Evolutionary conservation across 2,113 vertebrate genomes (phyloP), one percentile per base, ranked within the genome.

Genomic region (Calidris pygmaea): DNA sequence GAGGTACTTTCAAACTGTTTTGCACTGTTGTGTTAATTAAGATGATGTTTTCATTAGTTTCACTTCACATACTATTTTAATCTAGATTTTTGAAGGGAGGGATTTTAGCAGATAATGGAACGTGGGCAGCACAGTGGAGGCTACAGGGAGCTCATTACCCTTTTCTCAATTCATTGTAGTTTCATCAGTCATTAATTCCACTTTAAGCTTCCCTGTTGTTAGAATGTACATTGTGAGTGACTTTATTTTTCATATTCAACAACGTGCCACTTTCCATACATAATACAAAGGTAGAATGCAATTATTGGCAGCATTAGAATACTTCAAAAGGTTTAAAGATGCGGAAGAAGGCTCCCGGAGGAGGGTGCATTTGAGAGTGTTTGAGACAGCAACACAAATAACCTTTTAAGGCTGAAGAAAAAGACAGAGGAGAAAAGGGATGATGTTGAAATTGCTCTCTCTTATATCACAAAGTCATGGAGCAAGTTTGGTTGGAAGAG

Each of bases 121-220:
- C 0, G 14, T 96, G 89, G 93, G 95, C 80, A 95, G 93, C 60
- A 59, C 2, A 3, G 26, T 75, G 80, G 76, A 72, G 89, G 90
- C 97, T 95, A 93, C 73, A 84, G 96, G 93, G 95, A 97, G 63
- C 93, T 97, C 91, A 96, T 97, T 97, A 97, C 78, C 76, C 62
- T 96, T 93, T 96, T 90, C 87, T 89, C 93, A 95, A 90, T 89
- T 92, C 92, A 71, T 88, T 95, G 87, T 95, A 80, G 76, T 90
- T 97, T 96, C 91, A 89, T 96, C 95, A 85, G 93, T 95, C 95
- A 95, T 96, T 97, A 97, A 97, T 93, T 96, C 95, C 90, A 83
- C 66, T 96, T 88, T 66, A 85, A 85, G 90, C 82, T 91, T 96
- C 79, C 86, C 82, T 66, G 52, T 96, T 96, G 90, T 85, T 90